Conservation (phyloP, 2,888 invertebrate genomes). For the Ectropis crepuscularia region DNA sequence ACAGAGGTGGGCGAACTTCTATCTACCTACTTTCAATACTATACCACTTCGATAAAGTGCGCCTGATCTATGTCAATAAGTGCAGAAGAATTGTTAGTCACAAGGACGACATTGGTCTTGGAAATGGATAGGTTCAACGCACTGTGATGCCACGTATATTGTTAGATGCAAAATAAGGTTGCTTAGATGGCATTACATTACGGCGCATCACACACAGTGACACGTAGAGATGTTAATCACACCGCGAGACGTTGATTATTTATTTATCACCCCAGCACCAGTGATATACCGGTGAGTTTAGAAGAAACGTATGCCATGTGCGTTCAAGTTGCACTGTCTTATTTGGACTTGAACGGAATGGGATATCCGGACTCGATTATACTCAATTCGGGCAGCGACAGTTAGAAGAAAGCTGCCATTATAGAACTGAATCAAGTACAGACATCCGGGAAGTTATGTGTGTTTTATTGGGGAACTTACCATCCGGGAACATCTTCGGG, state of each 20-base stretch:
- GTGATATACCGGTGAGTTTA: constrained; percentile 65
- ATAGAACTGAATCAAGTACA: constrained; percentile 38
- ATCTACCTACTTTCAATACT: constrained; percentile 47
- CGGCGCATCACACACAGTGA: constrained; percentile 30
- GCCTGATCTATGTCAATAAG: constrained; percentile 50
- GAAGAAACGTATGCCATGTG: constrained; percentile 56
- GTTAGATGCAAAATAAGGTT: constrained; percentile 20
- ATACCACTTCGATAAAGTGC: constrained; percentile 25
- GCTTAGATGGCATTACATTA: constrained; percentile 47
- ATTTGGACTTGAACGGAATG: constrained; percentile 66
- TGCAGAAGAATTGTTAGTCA: constrained; percentile 82
- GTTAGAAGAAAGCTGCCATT: constrained; percentile 32
- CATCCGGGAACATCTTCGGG: constrained; percentile 98
- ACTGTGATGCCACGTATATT: constrained; percentile 45
- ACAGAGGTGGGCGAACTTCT: constrained; percentile 58
- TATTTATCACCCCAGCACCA: constrained; percentile 62
- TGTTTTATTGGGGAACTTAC: constrained; percentile 84
- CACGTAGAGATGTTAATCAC: constrained; percentile 61
- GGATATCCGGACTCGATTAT: constrained; percentile 53
- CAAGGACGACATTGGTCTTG: constrained; percentile 73
- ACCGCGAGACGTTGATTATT: constrained; percentile 56
- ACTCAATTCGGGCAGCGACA: constrained; percentile 32
- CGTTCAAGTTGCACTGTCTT: constrained; percentile 66
- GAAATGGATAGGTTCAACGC: constrained; percentile 55
- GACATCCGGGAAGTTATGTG: constrained; percentile 42